A percentile compares a stretch with the other conserved stretches of the same genome.
Evolutionary conservation across 2,797 vertebrate species (phyloP).

Genomic region (Xiphophorus birchmanni): DNA sequence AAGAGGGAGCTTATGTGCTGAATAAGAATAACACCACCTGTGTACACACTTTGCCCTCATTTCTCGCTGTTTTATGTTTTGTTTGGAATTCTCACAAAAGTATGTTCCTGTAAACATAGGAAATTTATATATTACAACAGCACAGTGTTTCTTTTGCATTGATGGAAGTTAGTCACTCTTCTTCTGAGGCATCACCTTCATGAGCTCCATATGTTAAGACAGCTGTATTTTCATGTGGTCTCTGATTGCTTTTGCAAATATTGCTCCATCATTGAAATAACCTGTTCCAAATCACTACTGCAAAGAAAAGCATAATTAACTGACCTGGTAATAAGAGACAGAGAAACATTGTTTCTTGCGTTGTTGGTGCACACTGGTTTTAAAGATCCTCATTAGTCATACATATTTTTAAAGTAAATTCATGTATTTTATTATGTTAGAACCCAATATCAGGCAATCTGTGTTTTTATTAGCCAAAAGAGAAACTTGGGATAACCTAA

Average conservation of each 20-base stretch:
- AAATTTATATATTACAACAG: conserved; percentile 4
- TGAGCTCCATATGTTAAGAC: conserved; percentile 11
- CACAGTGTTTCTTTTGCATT: not conserved
- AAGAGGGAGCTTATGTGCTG: not conserved
- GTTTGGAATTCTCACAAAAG: conserved; percentile 20
- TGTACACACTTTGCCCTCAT: conserved; percentile 26
- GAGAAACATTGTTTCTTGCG: not conserved
- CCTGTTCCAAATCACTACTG: not conserved
- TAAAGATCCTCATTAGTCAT: not conserved
- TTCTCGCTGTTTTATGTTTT: conserved; percentile 20
- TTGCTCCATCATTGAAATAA: not conserved
- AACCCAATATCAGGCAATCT: not conserved
- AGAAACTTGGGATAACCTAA: not conserved
- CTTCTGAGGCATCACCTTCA: not conserved
- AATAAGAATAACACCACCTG: conserved; percentile 33
- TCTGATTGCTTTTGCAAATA: not conserved
- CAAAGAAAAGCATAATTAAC: not conserved
- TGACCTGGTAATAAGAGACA: not conserved
- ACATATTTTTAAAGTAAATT: not conserved
- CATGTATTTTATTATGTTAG: not conserved
- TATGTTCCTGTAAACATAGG: conserved; percentile 1
- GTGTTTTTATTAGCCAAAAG: not conserved
- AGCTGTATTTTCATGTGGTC: conserved; percentile 6
- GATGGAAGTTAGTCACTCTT: not conserved
- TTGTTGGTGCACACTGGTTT: not conserved